Evolutionary conservation across 1,140 invertebrate species (phyloP).

Genomic region (Chlorops oryzae): DNA sequence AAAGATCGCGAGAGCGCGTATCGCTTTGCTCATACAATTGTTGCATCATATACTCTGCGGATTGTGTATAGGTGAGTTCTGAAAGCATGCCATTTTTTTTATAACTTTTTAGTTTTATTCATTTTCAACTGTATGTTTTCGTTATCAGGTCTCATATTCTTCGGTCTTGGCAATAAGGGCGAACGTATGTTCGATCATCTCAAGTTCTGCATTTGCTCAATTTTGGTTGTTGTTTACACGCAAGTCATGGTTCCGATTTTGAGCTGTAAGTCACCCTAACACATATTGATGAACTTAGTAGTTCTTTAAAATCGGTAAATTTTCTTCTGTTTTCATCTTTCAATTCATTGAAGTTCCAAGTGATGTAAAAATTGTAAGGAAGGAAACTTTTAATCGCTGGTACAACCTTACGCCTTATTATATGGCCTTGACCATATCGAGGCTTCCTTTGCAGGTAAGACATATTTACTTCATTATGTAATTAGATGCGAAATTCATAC

Average conservation of each 20-base stretch:
- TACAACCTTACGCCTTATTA: conserved; percentile 75
- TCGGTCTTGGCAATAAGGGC: conserved; percentile 56
- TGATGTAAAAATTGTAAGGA: conserved; percentile 72
- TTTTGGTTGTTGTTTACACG: conserved; percentile 60
- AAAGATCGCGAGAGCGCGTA: conserved; percentile 36
- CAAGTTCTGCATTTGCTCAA: conserved; percentile 59
- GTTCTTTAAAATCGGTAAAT: neutral
- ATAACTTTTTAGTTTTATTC: neutral
- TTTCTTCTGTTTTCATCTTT: neutral
- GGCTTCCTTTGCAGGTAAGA: conserved; percentile 52
- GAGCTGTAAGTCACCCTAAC: conserved; percentile 49
- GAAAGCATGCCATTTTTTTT: neutral
- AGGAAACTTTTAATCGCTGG: conserved; percentile 80
- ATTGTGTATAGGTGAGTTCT: conserved; percentile 48
- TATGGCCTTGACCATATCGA: conserved; percentile 66
- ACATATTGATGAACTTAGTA: neutral
- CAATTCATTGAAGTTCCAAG: conserved; percentile 60
- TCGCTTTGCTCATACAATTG: conserved; percentile 55
- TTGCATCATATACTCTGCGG: conserved; percentile 57
- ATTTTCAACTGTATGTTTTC: conserved; percentile 7
- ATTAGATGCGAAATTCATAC: too few relatives aligned
- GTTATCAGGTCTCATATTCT: conserved; percentile 51
- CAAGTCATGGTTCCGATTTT: conserved; percentile 61
- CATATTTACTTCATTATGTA: neutral
- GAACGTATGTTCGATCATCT: conserved; percentile 60